These are phyloP conservation scores for Abrostola tripartita DNA, from an alignment of 2,888 invertebrate species.

Conservation along the genomic window DNA sequence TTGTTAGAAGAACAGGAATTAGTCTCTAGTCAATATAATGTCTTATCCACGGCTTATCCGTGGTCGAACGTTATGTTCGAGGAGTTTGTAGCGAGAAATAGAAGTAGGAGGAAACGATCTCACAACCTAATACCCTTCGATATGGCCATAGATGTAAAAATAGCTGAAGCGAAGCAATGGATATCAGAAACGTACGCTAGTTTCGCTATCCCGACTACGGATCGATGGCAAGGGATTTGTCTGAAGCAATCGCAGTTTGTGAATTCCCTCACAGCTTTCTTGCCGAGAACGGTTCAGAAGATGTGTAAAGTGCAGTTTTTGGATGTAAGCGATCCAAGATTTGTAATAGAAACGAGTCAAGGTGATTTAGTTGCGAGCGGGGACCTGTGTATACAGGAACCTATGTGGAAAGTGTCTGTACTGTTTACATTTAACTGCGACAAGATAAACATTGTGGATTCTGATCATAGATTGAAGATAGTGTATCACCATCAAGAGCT, in stretches of 20 bases:
- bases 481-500: slow-evolving; percentile 95
- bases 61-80: slow-evolving; percentile 87
- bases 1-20: slow-evolving; percentile 81
- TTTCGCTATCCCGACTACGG: slow-evolving; percentile 94
- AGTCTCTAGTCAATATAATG: slow-evolving; percentile 84
- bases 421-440: slow-evolving; percentile 91
- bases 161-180: slow-evolving; percentile 94
- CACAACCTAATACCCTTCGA: slow-evolving; percentile 82
- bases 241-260: slow-evolving; percentile 93
- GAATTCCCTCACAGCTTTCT: slow-evolving; percentile 92
- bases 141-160: slow-evolving; percentile 90
- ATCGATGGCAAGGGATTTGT: slow-evolving; percentile 94
- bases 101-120: slow-evolving; percentile 86
- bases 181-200: slow-evolving; percentile 95
- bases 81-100: slow-evolving; percentile 84
- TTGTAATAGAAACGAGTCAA: slow-evolving; percentile 92
- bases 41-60: slow-evolving; percentile 85
- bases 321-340: slow-evolving; percentile 93
- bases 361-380: slow-evolving; percentile 94
- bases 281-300: slow-evolving; percentile 92
- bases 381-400: slow-evolving; percentile 94
- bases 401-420: slow-evolving; percentile 94
- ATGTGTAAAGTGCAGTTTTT: slow-evolving; percentile 93
- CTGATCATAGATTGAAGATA: slow-evolving; percentile 93
- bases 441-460: slow-evolving; percentile 90